A percentile compares a stretch with the other conserved stretches of the same genome.
phyloP scores from a whole-genome alignment of 2,888 invertebrate species.

The Gastrophysa polygoni region DNA sequence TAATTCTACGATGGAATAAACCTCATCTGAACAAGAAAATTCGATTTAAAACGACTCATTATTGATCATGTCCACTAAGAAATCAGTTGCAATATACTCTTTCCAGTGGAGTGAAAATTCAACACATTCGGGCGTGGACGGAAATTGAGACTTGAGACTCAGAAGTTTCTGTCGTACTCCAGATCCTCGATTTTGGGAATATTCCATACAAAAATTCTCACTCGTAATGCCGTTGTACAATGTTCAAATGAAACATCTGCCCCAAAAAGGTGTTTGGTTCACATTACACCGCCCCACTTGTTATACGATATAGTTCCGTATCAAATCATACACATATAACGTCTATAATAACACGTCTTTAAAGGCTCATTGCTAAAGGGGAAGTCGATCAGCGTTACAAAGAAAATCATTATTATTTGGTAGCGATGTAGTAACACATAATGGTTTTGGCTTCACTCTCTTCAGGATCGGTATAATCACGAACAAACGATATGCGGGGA shows the following conservation, averaged over 20 bases:
- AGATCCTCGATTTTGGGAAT: too few relatives aligned
- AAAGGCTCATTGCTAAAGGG: constrained; percentile 14
- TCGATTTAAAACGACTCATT: too few relatives aligned
- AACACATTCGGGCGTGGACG: too few relatives aligned
- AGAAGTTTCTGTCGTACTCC: too few relatives aligned
- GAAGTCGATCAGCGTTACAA: constrained; percentile 8
- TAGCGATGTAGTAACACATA: constrained; percentile 9
- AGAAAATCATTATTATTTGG: constrained; percentile 15
- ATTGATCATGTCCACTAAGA: too few relatives aligned
- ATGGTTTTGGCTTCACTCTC: neutral
- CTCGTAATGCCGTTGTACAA: too few relatives aligned
- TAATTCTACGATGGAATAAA: too few relatives aligned
- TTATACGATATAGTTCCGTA: constrained; percentile 7
- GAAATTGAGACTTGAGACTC: too few relatives aligned
- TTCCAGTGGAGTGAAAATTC: too few relatives aligned
- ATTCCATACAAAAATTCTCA: too few relatives aligned
- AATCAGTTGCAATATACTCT: too few relatives aligned
- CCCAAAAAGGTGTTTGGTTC: constrained; percentile 11
- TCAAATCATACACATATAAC: constrained; percentile 4
- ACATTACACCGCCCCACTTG: neutral
- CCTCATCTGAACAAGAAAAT: too few relatives aligned
- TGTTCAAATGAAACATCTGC: constrained; percentile 1
- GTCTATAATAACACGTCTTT: constrained; percentile 11
- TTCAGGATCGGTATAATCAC: constrained; percentile 5
- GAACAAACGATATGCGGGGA: neutral